A percentile compares a stretch with the other conserved stretches of the same genome.
phyloP scores from a whole-genome alignment of 2,888 invertebrate genomes.

The Scaeva pyrastri region DNA sequence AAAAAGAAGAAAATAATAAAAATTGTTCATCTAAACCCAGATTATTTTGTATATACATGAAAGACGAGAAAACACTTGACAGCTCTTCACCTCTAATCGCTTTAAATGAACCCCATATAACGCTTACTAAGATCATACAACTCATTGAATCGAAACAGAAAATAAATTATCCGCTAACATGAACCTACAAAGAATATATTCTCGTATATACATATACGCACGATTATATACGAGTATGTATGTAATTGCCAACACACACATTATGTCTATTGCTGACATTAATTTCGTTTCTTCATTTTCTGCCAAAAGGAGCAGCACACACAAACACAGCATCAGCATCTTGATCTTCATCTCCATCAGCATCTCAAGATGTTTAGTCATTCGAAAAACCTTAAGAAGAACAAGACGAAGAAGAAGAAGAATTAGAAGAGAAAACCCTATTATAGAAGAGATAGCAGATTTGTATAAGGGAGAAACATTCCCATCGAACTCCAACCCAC shows the following conservation, averaged over 20 bases:
- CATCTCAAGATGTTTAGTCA: constrained; percentile 39
- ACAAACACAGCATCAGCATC: neutral
- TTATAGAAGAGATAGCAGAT: constrained; percentile 29
- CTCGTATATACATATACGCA: neutral
- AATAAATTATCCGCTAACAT: constrained; percentile 60
- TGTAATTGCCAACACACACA: constrained; percentile 36
- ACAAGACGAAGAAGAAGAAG: constrained; percentile 14
- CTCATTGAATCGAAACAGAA: constrained; percentile 59
- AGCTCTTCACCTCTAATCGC: constrained; percentile 47
- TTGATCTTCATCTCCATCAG: neutral
- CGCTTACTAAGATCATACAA: constrained; percentile 52
- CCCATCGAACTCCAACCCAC: neutral
- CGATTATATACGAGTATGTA: neutral
- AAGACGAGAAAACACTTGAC: constrained; percentile 42
- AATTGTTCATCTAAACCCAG: constrained; percentile 17
- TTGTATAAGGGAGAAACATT: constrained; percentile 9
- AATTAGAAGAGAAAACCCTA: constrained; percentile 45
- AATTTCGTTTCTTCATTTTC: constrained; percentile 52
- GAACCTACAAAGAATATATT: constrained; percentile 49
- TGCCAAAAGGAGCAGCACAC: constrained; percentile 36
- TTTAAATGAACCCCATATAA: constrained; percentile 43
- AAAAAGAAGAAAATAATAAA: neutral
- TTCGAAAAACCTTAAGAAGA: constrained; percentile 11
- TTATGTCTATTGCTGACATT: constrained; percentile 37
- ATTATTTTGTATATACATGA: constrained; percentile 4